Conservation (phyloP, 2,888 invertebrate genomes). For the Lydus trimaculatus region DNA sequence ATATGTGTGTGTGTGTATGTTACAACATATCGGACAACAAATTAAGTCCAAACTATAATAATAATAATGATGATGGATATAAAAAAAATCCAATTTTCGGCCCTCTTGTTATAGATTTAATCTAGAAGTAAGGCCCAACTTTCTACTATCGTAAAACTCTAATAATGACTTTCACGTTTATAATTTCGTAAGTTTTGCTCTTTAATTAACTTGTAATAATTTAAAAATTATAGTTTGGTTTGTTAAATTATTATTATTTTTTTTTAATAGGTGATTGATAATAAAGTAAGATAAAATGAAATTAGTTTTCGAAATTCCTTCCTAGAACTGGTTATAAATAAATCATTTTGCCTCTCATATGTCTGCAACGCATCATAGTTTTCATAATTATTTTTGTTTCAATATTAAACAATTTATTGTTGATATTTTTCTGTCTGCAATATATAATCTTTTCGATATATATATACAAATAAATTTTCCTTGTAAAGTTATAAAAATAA, state of each 20-base stretch:
- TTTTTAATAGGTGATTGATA: background rate
- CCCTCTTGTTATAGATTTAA: background rate
- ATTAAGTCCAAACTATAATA: background rate
- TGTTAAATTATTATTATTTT: background rate
- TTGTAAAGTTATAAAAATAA: too few species aligned
- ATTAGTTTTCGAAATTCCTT: background rate
- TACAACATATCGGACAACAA: background rate
- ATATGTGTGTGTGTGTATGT: background rate
- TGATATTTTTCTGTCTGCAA: too few species aligned
- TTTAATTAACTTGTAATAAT: background rate
- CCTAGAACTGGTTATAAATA: background rate
- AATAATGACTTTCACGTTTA: background rate
- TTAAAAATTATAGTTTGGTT: background rate
- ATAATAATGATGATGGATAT: background rate
- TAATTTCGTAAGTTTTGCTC: background rate
- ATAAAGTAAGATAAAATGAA: background rate
- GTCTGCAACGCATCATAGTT: background rate
- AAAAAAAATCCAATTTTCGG: background rate
- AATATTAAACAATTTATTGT: too few species aligned
- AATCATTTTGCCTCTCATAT: background rate
- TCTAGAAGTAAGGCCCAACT: background rate
- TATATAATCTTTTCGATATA: too few species aligned
- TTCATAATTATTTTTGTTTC: background rate
- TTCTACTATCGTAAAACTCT: background rate
- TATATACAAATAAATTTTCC: too few species aligned